phyloP scores from a whole-genome alignment of 2,797 vertebrate genomes.

The Ctenopoma multispine region DNA sequence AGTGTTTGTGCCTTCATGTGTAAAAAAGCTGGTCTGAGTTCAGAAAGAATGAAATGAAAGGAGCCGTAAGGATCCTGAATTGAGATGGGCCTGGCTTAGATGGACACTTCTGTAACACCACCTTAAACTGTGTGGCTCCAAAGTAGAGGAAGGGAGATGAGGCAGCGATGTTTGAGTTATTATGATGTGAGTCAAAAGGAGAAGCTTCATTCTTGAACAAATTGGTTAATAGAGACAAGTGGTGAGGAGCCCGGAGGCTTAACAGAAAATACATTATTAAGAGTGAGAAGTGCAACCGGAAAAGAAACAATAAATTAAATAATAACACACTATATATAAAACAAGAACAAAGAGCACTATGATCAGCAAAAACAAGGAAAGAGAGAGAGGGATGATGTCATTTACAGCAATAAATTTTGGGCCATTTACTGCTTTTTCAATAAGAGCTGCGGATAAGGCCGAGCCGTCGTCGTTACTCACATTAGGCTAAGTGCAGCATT shows the following conservation, averaged over 20 bases:
- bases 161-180: slow-evolving; percentile 3
- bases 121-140: background rate
- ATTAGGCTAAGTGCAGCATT: slow-evolving; percentile 74
- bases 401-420: slow-evolving; percentile 63
- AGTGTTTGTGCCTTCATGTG: background rate
- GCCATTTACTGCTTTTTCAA: slow-evolving; percentile 69
- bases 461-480: slow-evolving; percentile 61
- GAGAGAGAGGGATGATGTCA: slow-evolving; percentile 54
- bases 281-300: background rate
- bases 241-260: background rate
- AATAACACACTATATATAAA: slow-evolving; percentile 29
- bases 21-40: background rate
- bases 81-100: background rate
- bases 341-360: background rate
- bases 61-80: no score
- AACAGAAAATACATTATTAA: background rate
- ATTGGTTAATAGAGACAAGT: slow-evolving; percentile 1
- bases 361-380: slow-evolving; percentile 16
- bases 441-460: slow-evolving; percentile 46
- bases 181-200: background rate
- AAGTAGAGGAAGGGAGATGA: background rate
- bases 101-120: background rate
- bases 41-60: background rate
- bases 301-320: slow-evolving; percentile 4
- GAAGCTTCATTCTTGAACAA: slow-evolving; percentile 7